A percentile compares a stretch with the other conserved stretches of the same genome.
Conservation (phyloP, 2,113 vertebrate species). For the Pterophyllum scalare region DNA sequence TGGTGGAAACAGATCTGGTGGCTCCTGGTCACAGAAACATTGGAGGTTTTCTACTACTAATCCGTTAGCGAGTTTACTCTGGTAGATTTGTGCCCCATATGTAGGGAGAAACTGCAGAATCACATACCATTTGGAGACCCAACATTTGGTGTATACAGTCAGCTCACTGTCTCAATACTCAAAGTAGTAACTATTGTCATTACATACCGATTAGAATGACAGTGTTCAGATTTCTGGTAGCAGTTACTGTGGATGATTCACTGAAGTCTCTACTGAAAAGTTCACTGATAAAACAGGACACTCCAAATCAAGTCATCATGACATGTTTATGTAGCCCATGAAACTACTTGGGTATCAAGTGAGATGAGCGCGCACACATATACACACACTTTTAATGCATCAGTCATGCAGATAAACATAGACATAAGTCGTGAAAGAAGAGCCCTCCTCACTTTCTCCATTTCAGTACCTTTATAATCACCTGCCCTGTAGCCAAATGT, state of each 20-base stretch:
- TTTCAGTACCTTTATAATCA: conserved; percentile 52
- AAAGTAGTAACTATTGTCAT: neutral
- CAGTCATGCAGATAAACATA: conserved; percentile 60
- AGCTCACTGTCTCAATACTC: neutral
- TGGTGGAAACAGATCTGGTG: conserved; percentile 33
- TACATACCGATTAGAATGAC: neutral
- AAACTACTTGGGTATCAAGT: conserved; percentile 50
- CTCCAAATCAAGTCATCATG: conserved; percentile 55
- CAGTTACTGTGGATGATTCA: neutral
- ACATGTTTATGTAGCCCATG: conserved; percentile 52
- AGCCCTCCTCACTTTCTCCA: conserved; percentile 47
- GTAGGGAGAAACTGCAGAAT: neutral
- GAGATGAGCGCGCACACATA: neutral
- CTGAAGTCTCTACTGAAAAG: neutral
- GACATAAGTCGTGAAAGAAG: conserved; percentile 60
- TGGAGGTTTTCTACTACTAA: conserved; percentile 6
- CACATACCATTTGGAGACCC: no score
- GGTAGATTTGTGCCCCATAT: neutral
- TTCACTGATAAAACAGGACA: conserved; percentile 1
- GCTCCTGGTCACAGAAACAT: conserved; percentile 9
- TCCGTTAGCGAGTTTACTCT: neutral
- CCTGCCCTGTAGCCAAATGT: conserved; percentile 36
- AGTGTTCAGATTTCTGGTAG: neutral
- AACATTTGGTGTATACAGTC: neutral
- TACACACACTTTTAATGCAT: conserved; percentile 23